phyloP scores from a whole-genome alignment of 1,140 invertebrate genomes.

The Bemisia tabaci region DNA sequence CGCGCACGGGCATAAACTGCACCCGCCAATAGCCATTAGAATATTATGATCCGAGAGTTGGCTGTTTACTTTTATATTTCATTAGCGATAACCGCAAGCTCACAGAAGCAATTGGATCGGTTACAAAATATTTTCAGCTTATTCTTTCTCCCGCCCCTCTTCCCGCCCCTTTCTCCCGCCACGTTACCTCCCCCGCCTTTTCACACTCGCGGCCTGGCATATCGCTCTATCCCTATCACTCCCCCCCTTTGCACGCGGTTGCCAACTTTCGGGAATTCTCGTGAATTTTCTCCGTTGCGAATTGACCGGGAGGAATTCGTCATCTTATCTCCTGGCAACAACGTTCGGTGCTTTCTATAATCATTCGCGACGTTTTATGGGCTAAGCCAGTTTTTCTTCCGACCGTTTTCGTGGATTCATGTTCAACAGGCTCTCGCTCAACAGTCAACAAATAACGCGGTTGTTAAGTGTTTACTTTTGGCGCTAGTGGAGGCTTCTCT shows the following conservation, averaged over 20 bases:
- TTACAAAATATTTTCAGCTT: not conserved
- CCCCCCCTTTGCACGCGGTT: too few relatives aligned
- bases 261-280: too few relatives aligned
- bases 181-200: not conserved
- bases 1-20: too few relatives aligned
- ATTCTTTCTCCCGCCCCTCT: not conserved
- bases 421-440: not conserved
- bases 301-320: too few relatives aligned
- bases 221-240: not conserved
- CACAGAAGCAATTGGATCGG: not conserved
- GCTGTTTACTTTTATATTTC: not conserved
- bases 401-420: not conserved
- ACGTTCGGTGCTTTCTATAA: not conserved
- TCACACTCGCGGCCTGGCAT: not conserved
- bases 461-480: not conserved
- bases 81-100: not conserved
- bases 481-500: not conserved
- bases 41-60: too few relatives aligned
- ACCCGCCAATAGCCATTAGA: too few relatives aligned
- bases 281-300: too few relatives aligned
- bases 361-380: too few relatives aligned
- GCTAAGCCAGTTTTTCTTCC: not conserved
- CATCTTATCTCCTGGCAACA: too few relatives aligned
- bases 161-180: not conserved
- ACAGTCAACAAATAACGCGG: not conserved